Conservation (phyloP, 2,888 invertebrate genomes). For the Phengaris arion region DNA sequence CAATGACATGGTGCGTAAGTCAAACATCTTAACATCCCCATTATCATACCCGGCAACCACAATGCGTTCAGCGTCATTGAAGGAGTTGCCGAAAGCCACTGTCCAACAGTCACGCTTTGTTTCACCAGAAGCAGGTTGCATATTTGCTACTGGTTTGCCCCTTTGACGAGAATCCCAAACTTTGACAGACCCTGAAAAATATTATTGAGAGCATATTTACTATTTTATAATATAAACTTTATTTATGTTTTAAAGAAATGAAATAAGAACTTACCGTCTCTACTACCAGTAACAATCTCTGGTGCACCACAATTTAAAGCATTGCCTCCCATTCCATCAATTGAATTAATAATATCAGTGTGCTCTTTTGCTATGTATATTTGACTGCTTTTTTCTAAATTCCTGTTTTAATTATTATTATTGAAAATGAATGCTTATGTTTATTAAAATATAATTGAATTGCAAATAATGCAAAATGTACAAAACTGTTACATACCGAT, state of each 20-base stretch:
- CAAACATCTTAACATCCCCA: conserved; percentile 96
- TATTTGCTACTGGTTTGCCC: conserved; percentile 91
- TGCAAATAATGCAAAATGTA: too few relatives aligned
- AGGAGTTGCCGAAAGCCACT: conserved; percentile 95
- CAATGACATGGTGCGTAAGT: conserved; percentile 89
- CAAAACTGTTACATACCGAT: too few relatives aligned
- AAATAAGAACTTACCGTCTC: conserved; percentile 84
- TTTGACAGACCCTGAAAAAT: conserved; percentile 86
- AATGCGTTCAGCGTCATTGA: conserved; percentile 90
- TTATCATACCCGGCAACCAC: conserved; percentile 97
- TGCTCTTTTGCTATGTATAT: conserved; percentile 90
- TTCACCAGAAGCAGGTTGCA: conserved; percentile 87
- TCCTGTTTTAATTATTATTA: conserved; percentile 73
- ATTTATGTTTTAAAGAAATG: too few relatives aligned
- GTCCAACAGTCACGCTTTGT: conserved; percentile 94
- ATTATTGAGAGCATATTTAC: not conserved
- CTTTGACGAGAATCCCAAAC: conserved; percentile 97
- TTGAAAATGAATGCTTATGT: conserved; percentile 32
- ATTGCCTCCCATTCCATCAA: conserved; percentile 94
- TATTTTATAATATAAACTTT: too few relatives aligned
- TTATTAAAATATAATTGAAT: too few relatives aligned
- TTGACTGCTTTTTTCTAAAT: conserved; percentile 87
- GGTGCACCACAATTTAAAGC: conserved; percentile 93
- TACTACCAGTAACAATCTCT: conserved; percentile 95
- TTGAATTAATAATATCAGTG: conserved; percentile 91